These are phyloP conservation scores for Stomatorhinus walkeri DNA, from an alignment of 2,797 vertebrate species.

Conservation along the genomic window DNA sequence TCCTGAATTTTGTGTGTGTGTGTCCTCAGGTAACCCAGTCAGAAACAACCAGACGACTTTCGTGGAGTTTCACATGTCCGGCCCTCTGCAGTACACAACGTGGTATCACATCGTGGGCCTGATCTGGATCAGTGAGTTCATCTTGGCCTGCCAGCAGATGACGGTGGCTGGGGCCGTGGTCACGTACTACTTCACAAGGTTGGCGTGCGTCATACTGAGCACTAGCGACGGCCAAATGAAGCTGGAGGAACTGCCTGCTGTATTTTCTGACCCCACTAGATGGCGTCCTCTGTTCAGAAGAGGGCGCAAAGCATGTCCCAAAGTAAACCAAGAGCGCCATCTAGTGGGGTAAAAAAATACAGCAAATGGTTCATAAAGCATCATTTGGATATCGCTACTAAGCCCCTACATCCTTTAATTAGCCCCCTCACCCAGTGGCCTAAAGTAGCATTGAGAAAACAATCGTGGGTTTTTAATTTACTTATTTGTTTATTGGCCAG, in stretches of 20 bases:
- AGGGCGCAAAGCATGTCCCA: neutral
- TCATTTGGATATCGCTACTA: neutral
- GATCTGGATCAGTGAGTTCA: slow-evolving; percentile 96
- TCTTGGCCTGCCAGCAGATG: slow-evolving; percentile 97
- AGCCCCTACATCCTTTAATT: neutral
- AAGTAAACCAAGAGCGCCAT: neutral
- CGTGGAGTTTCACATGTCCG: slow-evolving; percentile 76
- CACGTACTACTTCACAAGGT: slow-evolving; percentile 97
- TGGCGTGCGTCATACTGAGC: slow-evolving; percentile 26
- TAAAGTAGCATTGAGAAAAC: neutral
- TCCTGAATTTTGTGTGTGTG: neutral
- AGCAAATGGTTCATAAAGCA: neutral
- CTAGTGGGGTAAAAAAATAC: neutral
- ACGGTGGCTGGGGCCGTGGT: slow-evolving; percentile 91
- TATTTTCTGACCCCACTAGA: neutral
- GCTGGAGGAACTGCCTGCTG: neutral
- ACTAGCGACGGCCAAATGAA: neutral
- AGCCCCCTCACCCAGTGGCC: neutral
- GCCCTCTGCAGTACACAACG: slow-evolving; percentile 84
- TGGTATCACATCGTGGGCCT: slow-evolving; percentile 92
- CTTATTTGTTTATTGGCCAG: neutral
- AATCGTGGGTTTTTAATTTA: neutral
- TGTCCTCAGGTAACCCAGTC: slow-evolving; percentile 67
- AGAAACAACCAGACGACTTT: slow-evolving; percentile 69
- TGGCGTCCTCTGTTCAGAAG: neutral